These are phyloP conservation scores for Ypsolopha scabrella DNA, from an alignment of 2,888 invertebrate genomes.

Conservation along the genomic window DNA sequence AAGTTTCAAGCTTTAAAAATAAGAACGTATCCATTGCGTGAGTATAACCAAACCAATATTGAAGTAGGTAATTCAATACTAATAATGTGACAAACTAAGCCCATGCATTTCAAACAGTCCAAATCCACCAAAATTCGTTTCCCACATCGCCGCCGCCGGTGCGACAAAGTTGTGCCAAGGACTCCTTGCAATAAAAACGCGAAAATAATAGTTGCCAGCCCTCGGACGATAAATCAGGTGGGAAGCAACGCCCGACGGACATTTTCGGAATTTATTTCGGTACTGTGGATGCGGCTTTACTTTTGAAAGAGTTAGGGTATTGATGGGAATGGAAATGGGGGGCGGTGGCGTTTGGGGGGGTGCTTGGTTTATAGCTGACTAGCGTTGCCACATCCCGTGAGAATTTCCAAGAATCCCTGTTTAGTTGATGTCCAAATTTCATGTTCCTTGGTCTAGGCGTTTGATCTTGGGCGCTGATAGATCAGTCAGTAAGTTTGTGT, in stretches of 20 bases:
- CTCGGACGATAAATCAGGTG: conserved; percentile 61
- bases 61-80: no score
- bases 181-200: conserved; percentile 44
- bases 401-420: no score
- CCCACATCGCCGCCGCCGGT: conserved; percentile 15
- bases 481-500: no score
- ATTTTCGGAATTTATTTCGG: conserved; percentile 59
- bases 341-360: background rate
- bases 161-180: conserved; percentile 36
- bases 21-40: no score
- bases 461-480: no score
- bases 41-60: no score
- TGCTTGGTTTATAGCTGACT: no score
- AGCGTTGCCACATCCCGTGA: no score
- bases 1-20: no score
- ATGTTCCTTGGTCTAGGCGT: background rate
- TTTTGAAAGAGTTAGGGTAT: background rate
- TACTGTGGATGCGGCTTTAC: background rate
- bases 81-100: no score
- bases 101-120: no score
- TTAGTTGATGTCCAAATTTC: no score
- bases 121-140: background rate
- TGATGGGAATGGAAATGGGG: background rate
- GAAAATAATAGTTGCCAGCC: conserved; percentile 49
- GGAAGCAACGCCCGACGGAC: conserved; percentile 34